Evolutionary conservation across 2,888 invertebrate genomes (phyloP).

Genomic region (Tubiluchus corallicola): DNA sequence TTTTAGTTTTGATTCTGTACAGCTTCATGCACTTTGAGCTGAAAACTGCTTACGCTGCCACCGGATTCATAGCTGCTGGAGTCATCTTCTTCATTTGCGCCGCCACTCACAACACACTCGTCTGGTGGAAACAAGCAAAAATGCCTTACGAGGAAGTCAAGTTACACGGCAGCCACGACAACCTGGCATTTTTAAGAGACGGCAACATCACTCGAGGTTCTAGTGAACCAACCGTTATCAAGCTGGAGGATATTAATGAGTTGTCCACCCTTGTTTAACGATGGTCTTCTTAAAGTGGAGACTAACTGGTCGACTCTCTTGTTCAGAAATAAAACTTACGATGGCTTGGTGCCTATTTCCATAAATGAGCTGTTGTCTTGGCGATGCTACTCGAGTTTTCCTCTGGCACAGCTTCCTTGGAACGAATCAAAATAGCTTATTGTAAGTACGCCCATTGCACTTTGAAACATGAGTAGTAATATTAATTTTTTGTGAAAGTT

Average conservation of each 20-base stretch:
- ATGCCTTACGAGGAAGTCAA: background rate
- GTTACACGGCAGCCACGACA: background rate
- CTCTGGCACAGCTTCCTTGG: too few relatives aligned
- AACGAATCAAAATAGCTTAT: too few relatives aligned
- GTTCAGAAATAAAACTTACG: too few relatives aligned
- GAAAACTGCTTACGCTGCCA: background rate
- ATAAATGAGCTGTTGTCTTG: too few relatives aligned
- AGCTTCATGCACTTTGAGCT: background rate
- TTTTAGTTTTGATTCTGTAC: background rate
- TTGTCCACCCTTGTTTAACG: background rate
- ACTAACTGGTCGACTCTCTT: too few relatives aligned
- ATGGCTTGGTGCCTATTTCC: too few relatives aligned
- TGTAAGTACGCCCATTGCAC: too few relatives aligned
- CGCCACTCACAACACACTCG: background rate
- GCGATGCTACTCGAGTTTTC: too few relatives aligned
- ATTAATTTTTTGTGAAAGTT: too few relatives aligned
- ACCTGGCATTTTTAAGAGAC: background rate
- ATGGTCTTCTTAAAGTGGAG: too few relatives aligned
- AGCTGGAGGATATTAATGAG: background rate
- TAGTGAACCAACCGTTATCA: background rate
- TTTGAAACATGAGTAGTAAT: too few relatives aligned
- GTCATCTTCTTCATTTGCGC: background rate
- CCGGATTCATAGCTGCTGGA: background rate
- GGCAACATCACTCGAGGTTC: background rate
- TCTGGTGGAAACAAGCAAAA: background rate